Conservation (phyloP, 2,113 vertebrate genomes). For the Poecile atricapillus region DNA sequence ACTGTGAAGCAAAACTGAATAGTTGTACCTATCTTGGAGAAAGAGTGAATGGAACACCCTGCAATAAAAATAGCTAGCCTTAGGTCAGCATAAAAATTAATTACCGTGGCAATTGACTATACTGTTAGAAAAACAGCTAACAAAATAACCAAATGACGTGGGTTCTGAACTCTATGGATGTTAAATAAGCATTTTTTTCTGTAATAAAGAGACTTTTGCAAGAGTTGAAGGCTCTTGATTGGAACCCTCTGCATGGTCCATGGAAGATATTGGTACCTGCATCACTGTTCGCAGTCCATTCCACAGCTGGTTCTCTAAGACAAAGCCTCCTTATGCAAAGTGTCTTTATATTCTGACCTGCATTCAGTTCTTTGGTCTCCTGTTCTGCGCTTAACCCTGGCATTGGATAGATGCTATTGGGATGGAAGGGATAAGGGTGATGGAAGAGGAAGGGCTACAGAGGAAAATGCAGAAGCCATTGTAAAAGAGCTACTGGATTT, state of each 20-base stretch:
- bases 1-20: constrained; percentile 46
- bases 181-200: neutral
- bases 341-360: neutral
- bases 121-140: neutral
- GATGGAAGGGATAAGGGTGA: neutral
- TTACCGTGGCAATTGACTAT: neutral
- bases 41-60: neutral
- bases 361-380: neutral
- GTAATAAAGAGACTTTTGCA: neutral
- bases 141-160: neutral
- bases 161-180: neutral
- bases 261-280: neutral
- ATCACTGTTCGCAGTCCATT: neutral
- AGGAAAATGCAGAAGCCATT: neutral
- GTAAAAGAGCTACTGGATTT: neutral
- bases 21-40: neutral
- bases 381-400: neutral
- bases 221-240: neutral
- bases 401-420: neutral
- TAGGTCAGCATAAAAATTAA: constrained; percentile 26
- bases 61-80: constrained; percentile 23
- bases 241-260: neutral
- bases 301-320: neutral
- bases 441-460: neutral
- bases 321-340: neutral